Evolutionary conservation across 2,797 vertebrate genomes (phyloP).

Genomic region (Babyrousa celebensis): DNA sequence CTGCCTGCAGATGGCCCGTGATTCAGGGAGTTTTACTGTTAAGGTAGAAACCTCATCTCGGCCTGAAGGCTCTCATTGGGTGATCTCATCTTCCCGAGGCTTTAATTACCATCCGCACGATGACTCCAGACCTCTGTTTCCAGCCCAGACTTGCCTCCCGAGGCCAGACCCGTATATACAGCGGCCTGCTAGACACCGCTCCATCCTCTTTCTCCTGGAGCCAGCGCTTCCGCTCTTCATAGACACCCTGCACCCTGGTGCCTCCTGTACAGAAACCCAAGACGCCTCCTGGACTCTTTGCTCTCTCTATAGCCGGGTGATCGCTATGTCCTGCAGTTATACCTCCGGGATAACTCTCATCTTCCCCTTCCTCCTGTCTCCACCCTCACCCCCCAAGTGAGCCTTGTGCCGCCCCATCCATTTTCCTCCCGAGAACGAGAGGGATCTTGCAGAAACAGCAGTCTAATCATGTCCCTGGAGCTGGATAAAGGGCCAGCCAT

Average conservation of each 20-base stretch:
- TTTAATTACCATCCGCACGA: constrained; percentile 73
- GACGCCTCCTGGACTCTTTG: neutral
- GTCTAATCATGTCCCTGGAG: neutral
- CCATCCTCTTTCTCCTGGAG: neutral
- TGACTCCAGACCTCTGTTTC: constrained; percentile 41
- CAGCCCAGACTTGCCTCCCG: constrained; percentile 76
- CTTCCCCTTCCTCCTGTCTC: neutral
- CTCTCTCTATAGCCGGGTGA: accelerated
- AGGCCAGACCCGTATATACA: neutral
- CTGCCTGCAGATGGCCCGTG: constrained; percentile 3
- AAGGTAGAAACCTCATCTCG: constrained; percentile 34
- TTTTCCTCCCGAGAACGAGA: neutral
- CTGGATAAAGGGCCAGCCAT: neutral
- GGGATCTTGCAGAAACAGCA: neutral
- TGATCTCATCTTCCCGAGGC: constrained; percentile 79
- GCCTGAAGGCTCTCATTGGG: constrained; percentile 33
- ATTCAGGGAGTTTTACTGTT: constrained; percentile 65
- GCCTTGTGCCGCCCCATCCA: neutral
- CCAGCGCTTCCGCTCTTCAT: neutral
- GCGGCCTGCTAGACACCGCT: neutral
- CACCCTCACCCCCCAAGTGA: neutral
- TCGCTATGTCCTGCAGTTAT: neutral
- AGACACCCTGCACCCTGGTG: neutral
- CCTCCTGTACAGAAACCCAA: neutral
- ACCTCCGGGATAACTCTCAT: neutral